A percentile compares a stretch with the other conserved stretches of the same genome.
Evolutionary conservation across 1,140 invertebrate species (phyloP).

Genomic region (Euglossa dilemma): DNA sequence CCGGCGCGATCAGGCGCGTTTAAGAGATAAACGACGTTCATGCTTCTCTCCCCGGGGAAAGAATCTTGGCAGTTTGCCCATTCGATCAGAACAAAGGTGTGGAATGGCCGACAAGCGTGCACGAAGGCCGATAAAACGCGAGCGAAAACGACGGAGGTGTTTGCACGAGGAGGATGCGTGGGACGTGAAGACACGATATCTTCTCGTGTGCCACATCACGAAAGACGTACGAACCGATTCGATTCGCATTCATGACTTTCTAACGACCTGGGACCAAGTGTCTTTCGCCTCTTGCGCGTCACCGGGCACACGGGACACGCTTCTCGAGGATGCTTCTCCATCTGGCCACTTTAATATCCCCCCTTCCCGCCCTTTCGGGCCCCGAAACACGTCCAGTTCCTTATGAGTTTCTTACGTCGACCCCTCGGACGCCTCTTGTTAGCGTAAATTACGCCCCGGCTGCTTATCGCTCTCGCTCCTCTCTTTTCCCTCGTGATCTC

Average conservation of each 20-base stretch:
- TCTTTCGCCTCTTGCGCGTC: conserved; percentile 13
- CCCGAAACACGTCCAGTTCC: neutral
- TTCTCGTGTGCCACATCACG: conserved; percentile 54
- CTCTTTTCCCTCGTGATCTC: neutral
- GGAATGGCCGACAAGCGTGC: conserved; percentile 44
- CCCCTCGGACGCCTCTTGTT: conserved; percentile 18
- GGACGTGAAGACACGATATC: conserved; percentile 61
- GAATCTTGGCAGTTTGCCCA: conserved; percentile 25
- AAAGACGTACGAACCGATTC: conserved; percentile 57
- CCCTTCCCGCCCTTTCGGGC: neutral
- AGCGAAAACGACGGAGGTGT: conserved; percentile 35
- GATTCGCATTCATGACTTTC: conserved; percentile 64
- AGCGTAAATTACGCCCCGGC: conserved; percentile 12
- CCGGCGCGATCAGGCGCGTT: neutral
- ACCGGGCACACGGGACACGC: conserved; percentile 8
- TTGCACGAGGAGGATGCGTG: conserved; percentile 56
- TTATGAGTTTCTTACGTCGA: conserved; percentile 3
- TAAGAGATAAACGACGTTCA: neutral
- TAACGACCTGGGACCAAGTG: conserved; percentile 52
- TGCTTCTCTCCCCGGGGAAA: neutral
- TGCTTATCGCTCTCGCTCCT: neutral
- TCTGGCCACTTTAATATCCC: conserved; percentile 18
- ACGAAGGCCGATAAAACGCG: conserved; percentile 48
- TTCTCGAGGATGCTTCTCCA: neutral
- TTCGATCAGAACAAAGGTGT: conserved; percentile 8